Conservation (phyloP, 2,113 vertebrate species). For the Colaptes auratus region DNA sequence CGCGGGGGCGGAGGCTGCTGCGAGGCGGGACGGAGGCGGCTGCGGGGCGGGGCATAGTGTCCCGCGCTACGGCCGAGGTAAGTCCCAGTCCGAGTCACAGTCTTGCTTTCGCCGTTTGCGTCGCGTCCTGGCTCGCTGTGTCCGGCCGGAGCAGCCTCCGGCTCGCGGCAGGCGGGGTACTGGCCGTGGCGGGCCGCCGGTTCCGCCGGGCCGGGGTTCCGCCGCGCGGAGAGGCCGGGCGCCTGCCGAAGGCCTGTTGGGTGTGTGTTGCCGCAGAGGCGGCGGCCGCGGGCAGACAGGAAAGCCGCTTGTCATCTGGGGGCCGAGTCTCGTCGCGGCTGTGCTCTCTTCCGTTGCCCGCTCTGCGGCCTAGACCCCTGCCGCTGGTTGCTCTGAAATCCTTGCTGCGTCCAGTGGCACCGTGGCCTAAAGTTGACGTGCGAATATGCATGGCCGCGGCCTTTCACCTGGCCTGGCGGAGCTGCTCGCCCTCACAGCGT, state of each 20-base stretch:
- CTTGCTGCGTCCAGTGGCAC: not conserved
- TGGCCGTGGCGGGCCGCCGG: not conserved
- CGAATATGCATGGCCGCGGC: fast-evolving
- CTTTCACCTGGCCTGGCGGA: fast-evolving
- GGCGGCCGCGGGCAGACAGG: not conserved
- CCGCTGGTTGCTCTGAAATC: fast-evolving
- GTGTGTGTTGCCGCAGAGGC: not conserved
- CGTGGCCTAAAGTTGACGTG: fast-evolving
- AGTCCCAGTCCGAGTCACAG: not conserved
- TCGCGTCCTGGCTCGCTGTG: no score
- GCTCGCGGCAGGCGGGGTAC: no score
- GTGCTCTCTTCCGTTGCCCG: not conserved
- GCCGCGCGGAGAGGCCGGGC: not conserved
- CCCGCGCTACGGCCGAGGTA: not conserved
- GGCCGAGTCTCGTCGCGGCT: fast-evolving
- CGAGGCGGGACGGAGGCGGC: not conserved
- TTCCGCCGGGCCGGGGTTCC: no score
- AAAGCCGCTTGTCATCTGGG: not conserved
- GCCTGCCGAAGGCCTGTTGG: not conserved
- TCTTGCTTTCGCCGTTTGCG: no score
- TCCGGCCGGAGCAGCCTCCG: not conserved
- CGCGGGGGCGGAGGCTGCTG: not conserved
- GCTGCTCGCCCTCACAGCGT: fast-evolving
- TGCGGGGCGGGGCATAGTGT: not conserved
- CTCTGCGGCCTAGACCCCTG: not conserved